Base-by-base conservation (phyloP, 2,888 invertebrate species). In the Meloe dianella region DNA sequence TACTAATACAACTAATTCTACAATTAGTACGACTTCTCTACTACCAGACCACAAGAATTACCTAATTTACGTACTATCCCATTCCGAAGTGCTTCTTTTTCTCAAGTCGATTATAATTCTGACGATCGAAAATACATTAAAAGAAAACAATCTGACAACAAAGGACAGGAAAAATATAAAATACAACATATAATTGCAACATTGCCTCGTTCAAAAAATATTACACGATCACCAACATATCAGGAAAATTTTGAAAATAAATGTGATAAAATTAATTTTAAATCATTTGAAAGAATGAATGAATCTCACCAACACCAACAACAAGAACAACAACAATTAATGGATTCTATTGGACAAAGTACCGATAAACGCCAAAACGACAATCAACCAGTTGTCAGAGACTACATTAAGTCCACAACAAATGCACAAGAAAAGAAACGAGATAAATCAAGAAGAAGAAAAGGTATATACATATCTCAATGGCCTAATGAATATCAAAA, bases 31-130 rank as follows among this genome's bases (percentile, higher is more conserved):
- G 14, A 14, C 14, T 38, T 14, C 38, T 14, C 38, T 38, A 38
- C 38, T 17, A n/a, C 14, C 4, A 68, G 71, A 35, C 71, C 75
- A 14, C 63, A 71, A 20, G 60, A 67, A 38, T 17, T 72, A 73
- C 32, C 64, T 14, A 38, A 65, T 61, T 64, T 59, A 60, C 73
- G 77, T 57, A 69, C 71, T 22, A 70, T 91, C 75, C 93, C 94
- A 1, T 91, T 90, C 80, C 89, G 95, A 47, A 94, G 94, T 78
- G 93, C 94, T 7, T 95, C 95, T 8, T 95, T 95, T 79, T 94
- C 95, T 0, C 94, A 95, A 84, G 93, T 93, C 69, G 94, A 95
- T 81, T 92, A 90, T 77, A 86, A 85, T 10, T 86, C 89, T 0
- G 89, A 89, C 63, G 89, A 90, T 71, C 86, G 87, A 57, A 89